Evolutionary conservation across 23 tunicate genomes (phyloP).

Genomic region (Diplosoma virens): DNA sequence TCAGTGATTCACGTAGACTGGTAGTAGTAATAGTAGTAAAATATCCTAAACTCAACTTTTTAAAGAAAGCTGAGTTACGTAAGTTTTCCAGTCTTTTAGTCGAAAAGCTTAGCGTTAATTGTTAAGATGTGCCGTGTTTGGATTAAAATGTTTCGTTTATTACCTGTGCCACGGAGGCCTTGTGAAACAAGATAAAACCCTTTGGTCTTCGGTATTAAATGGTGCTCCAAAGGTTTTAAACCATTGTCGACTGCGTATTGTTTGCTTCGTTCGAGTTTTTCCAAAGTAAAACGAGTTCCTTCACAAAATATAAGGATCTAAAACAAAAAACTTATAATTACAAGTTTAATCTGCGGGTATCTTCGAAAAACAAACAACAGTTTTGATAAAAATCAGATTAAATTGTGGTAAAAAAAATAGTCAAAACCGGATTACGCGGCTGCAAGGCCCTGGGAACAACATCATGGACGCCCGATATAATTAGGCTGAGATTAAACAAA

Average conservation of each 20-base stretch:
- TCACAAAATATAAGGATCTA: constrained; percentile 90
- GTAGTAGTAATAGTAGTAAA: neutral
- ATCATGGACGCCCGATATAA: too few relatives aligned
- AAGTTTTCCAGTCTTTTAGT: neutral
- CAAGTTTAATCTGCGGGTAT: too few relatives aligned
- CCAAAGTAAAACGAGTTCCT: constrained; percentile 81
- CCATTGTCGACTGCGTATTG: constrained; percentile 77
- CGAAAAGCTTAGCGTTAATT: neutral
- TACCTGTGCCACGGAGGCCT: constrained; percentile 67
- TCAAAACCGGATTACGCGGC: too few relatives aligned
- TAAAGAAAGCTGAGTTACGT: neutral
- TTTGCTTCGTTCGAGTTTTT: constrained; percentile 60
- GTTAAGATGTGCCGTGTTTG: neutral
- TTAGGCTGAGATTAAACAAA: too few relatives aligned
- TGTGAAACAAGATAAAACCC: constrained; percentile 65
- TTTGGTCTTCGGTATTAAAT: constrained; percentile 61
- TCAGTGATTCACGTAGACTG: neutral
- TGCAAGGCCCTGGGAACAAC: too few relatives aligned
- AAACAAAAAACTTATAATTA: too few relatives aligned
- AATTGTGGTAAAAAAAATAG: too few relatives aligned
- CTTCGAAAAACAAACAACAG: too few relatives aligned
- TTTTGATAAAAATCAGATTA: too few relatives aligned
- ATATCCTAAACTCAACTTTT: too few relatives aligned
- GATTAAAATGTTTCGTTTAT: too few relatives aligned
- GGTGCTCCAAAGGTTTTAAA: constrained; percentile 66